These are phyloP conservation scores for Pammene aurita DNA, from an alignment of 2,888 invertebrate genomes.

Conservation along the genomic window DNA sequence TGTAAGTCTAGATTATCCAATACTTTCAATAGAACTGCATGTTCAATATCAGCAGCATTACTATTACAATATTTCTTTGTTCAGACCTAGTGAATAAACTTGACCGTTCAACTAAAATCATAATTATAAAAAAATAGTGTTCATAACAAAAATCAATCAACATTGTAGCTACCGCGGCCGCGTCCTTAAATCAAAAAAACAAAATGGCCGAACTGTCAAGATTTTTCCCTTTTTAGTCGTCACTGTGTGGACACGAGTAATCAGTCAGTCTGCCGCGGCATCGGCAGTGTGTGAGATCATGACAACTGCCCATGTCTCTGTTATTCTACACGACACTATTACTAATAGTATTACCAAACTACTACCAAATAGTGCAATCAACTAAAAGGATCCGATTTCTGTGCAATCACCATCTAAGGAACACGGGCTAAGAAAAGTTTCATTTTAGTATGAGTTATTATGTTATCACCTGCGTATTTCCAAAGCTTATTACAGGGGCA, in stretches of 20 bases:
- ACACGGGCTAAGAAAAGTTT: background rate
- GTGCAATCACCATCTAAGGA: conserved; percentile 7
- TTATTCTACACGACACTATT: conserved; percentile 50
- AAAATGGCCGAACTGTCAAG: background rate
- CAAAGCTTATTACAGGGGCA: background rate
- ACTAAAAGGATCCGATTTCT: conserved; percentile 31
- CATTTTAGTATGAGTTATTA: background rate
- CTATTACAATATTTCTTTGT: background rate
- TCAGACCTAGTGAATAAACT: background rate
- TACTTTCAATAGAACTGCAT: background rate
- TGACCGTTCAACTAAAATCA: background rate
- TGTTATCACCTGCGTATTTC: background rate
- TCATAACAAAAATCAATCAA: background rate
- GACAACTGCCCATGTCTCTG: conserved; percentile 51
- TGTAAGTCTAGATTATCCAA: too few species aligned
- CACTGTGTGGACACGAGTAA: conserved; percentile 41
- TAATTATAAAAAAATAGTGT: background rate
- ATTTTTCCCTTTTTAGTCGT: background rate
- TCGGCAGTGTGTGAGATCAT: conserved; percentile 61
- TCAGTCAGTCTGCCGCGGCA: conserved; percentile 65
- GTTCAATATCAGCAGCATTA: background rate
- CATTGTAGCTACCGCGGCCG: background rate
- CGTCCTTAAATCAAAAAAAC: too few species aligned
- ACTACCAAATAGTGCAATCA: conserved; percentile 38
- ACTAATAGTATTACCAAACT: conserved; percentile 23